A percentile compares a stretch with the other conserved stretches of the same genome.
Evolutionary conservation across 2,888 invertebrate species (phyloP).

Genomic region (Apamea monoglypha): DNA sequence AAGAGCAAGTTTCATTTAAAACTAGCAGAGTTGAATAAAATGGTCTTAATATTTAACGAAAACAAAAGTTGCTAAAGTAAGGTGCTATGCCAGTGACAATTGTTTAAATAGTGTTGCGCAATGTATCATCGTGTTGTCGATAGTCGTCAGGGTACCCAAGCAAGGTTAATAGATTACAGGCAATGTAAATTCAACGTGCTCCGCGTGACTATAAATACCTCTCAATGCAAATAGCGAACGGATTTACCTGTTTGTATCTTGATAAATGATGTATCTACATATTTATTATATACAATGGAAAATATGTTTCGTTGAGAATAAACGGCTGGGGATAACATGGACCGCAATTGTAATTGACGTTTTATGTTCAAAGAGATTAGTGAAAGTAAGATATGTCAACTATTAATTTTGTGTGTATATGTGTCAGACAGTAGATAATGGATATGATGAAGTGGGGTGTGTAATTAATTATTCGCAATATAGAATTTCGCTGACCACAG

Average conservation of each 20-base stretch:
- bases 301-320: slow-evolving; percentile 52
- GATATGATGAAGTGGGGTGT: slow-evolving; percentile 19
- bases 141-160: slow-evolving; percentile 69
- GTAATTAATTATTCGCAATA: slow-evolving; percentile 70
- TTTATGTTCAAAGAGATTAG: slow-evolving; percentile 30
- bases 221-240: slow-evolving; percentile 68
- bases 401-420: slow-evolving; percentile 26
- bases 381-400: slow-evolving; percentile 15
- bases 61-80: slow-evolving; percentile 52
- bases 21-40: slow-evolving; percentile 26
- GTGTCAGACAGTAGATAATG: slow-evolving; percentile 28
- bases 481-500: slow-evolving; percentile 69
- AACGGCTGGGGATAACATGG: slow-evolving; percentile 31
- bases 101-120: slow-evolving; percentile 80
- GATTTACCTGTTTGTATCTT: slow-evolving; percentile 62
- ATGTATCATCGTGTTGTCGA: slow-evolving; percentile 77
- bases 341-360: slow-evolving; percentile 43
- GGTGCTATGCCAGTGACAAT: slow-evolving; percentile 69
- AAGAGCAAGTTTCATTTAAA: slow-evolving; percentile 33
- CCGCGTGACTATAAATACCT: slow-evolving; percentile 67
- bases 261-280: slow-evolving; percentile 52
- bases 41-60: slow-evolving; percentile 29
- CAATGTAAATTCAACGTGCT: slow-evolving; percentile 73
- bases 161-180: slow-evolving; percentile 81
- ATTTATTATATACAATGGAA: slow-evolving; percentile 51